Base-by-base conservation (phyloP, 2,113 vertebrate genomes). In the Vimba vimba region DNA sequence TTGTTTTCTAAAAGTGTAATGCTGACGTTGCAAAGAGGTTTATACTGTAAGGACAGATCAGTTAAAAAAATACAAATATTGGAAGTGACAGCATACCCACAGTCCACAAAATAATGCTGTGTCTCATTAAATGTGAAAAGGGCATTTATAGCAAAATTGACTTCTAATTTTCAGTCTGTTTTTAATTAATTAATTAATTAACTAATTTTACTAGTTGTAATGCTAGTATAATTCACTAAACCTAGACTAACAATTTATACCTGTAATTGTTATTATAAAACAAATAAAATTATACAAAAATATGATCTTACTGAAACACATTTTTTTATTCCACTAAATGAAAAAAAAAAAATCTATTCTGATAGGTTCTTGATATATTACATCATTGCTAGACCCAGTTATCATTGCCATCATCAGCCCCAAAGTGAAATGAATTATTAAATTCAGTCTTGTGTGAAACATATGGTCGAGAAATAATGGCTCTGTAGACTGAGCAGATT, bases 401-500 rank as follows among this genome's bases (percentile, higher is more conserved):
- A 86, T 74, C 85, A 36, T 33, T 43, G 36, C 33, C 45, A 80
- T 80, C 39, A 57, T 57, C 50, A 71, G 13, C 55, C 78, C 64
- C 36, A 23, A 19, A 60, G 52, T 15, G 13, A 80, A 79, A 36
- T 82, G 12, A 27, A 71, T 23, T 64, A 82, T 62, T 75, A 81
- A 79, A 84, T 73, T 47, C n/a, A 69, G 33, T 30, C 73, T 81
- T 36, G 55, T 79, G 36, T 73, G 66, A 83, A 55, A 57, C 79
- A 88, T 88, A 83, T 86, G 80, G 85, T 39, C 33, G 21, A 59
- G 75, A 68, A 76, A 88, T 77, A 88, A 68, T 75, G 33, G 45
- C 55, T 83, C 66, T 79, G 84, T 59, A 83, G 84, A 64, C 75
- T 6, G 83, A 83, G 80, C 66, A 68, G 71, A 84, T 84, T 86